These are phyloP conservation scores for Rhyacophila brunnea DNA, from an alignment of 1,140 invertebrate genomes.

Conservation along the genomic window DNA sequence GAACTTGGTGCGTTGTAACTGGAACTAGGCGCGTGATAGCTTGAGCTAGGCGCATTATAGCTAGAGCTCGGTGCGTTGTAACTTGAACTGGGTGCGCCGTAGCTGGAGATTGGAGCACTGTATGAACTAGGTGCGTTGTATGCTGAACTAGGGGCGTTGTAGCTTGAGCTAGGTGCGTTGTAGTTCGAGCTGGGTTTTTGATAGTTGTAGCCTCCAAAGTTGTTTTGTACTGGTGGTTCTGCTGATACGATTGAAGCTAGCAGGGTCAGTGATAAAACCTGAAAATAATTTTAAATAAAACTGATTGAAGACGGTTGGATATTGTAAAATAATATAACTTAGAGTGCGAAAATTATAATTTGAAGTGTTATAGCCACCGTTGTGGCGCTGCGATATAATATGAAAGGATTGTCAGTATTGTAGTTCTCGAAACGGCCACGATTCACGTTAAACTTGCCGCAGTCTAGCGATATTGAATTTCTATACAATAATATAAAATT, in stretches of 20 bases:
- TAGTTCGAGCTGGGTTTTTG: conserved; percentile 16
- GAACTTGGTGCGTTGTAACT: conserved; percentile 19
- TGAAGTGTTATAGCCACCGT: no score
- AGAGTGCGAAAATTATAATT: no score
- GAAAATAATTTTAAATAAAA: no score
- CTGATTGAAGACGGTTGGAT: no score
- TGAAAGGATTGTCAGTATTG: no score
- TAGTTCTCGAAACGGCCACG: no score
- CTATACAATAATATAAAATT: no score
- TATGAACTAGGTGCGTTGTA: conserved; percentile 11
- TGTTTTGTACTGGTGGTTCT: conserved; percentile 25
- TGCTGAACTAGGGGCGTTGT: conserved; percentile 8
- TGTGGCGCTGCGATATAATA: no score
- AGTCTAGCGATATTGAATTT: no score
- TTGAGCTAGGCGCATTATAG: conserved; percentile 15
- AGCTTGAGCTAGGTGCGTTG: conserved; percentile 9
- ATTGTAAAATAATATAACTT: no score
- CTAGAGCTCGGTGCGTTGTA: conserved; percentile 14
- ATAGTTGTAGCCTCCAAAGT: conserved; percentile 29
- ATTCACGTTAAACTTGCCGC: no score
- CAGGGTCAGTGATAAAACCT: conserved; percentile 16
- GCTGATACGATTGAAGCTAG: conserved; percentile 9
- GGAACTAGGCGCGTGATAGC: conserved; percentile 12
- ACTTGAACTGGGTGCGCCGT: neutral
- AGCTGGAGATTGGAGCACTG: conserved; percentile 2